phyloP scores from a whole-genome alignment of 37 sponge, comb jelly and placozoan genomes.

The Beroe forskalii region DNA sequence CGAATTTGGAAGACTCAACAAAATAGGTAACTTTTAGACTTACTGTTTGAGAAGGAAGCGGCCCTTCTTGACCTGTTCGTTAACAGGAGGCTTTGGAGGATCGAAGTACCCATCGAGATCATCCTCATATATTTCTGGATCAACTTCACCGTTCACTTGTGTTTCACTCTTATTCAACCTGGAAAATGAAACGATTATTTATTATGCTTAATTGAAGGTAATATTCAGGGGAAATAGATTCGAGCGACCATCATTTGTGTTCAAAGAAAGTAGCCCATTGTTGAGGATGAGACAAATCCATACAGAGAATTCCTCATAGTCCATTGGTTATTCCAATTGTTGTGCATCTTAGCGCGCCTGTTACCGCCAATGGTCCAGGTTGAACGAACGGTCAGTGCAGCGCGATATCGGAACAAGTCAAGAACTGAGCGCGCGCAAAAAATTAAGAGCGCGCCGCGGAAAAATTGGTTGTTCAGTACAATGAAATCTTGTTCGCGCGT shows the following conservation, averaged over 20 bases:
- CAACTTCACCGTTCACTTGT: slow-evolving; percentile 37
- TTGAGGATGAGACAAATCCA: too few relatives aligned
- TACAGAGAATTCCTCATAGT: background rate
- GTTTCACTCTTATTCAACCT: slow-evolving; percentile 19
- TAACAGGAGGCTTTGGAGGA: slow-evolving; percentile 48
- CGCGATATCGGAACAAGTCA: background rate
- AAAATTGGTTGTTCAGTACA: background rate
- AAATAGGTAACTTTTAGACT: too few relatives aligned
- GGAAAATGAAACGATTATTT: background rate
- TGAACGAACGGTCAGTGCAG: background rate
- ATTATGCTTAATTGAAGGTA: too few relatives aligned
- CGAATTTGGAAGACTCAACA: too few relatives aligned
- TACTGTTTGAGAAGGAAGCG: slow-evolving; percentile 41
- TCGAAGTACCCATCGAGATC: slow-evolving; percentile 25
- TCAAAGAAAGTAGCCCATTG: too few relatives aligned
- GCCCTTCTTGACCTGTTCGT: slow-evolving; percentile 52
- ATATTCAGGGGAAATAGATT: too few relatives aligned
- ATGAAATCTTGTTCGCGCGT: background rate
- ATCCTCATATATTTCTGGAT: background rate
- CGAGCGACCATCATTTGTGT: too few relatives aligned
- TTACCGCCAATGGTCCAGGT: background rate
- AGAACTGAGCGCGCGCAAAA: background rate
- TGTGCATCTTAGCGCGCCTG: too few relatives aligned
- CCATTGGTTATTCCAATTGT: background rate
- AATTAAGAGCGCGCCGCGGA: slow-evolving; percentile 23